A percentile compares a stretch with the other conserved stretches of the same genome.
These are phyloP conservation scores for Chrysocyon brachyurus DNA, from an alignment of 2,797 vertebrate species.

Conservation along the genomic window DNA sequence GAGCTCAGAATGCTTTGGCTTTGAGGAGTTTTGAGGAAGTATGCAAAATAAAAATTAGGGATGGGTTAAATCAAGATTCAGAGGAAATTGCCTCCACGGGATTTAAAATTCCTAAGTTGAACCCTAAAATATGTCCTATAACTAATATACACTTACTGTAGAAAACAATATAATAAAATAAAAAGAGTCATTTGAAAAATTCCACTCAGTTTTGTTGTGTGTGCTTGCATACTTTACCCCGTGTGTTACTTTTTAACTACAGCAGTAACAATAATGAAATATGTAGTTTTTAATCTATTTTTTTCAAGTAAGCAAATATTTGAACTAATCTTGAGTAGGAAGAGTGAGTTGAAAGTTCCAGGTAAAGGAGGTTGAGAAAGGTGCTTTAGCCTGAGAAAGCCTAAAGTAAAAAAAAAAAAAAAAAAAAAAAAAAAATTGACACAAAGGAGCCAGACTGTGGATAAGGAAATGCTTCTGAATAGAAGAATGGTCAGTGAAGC, in stretches of 20 bases:
- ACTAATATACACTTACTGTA: fast-evolving
- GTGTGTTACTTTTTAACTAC: background rate
- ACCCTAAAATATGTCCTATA: background rate
- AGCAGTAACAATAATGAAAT: background rate
- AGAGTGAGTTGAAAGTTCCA: background rate
- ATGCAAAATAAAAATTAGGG: fast-evolving
- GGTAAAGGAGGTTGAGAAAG: background rate
- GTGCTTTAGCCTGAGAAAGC: background rate
- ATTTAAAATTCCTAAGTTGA: background rate
- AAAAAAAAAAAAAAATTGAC: background rate
- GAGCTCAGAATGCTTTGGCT: background rate
- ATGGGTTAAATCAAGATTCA: background rate
- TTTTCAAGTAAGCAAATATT: background rate
- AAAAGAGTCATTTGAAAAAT: background rate
- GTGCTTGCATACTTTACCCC: background rate
- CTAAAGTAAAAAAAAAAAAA: background rate
- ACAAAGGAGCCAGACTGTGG: background rate
- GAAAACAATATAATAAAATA: background rate
- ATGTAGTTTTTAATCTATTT: background rate
- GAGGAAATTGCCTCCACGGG: background rate
- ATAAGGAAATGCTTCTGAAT: background rate
- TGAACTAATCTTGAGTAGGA: background rate
- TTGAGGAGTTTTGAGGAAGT: background rate
- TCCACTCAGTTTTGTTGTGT: fast-evolving
- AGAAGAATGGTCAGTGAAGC: background rate